Conservation (phyloP, 2,113 vertebrate genomes). For the Ranitomeya imitator region DNA sequence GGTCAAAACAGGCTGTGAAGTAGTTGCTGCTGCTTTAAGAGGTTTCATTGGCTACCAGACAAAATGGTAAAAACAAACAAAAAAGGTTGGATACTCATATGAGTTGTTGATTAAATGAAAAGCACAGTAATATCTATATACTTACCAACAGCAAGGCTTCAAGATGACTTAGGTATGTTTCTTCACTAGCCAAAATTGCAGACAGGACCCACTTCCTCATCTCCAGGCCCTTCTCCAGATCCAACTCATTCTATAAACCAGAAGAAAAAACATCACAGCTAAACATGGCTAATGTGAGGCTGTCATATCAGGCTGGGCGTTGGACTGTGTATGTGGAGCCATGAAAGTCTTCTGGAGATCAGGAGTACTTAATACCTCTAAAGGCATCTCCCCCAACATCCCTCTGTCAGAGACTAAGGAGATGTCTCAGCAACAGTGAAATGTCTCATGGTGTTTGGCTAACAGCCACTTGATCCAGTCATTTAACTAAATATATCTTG, state of each 20-base stretch:
- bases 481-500: no score
- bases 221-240: conserved; percentile 95
- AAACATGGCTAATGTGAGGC: not conserved
- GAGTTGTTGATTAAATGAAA: no score
- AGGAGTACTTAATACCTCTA: no score
- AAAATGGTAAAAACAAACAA: not conserved
- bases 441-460: no score
- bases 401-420: no score
- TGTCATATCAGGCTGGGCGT: not conserved
- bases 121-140: not conserved
- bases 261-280: not conserved
- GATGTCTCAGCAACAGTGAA: no score
- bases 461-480: no score
- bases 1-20: conserved; percentile 92
- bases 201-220: conserved; percentile 98
- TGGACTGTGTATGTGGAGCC: no score
- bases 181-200: conserved; percentile 94
- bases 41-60: conserved; percentile 93
- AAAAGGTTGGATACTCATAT: not conserved
- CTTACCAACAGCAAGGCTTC: conserved; percentile 92
- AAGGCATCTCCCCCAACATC: no score
- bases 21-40: conserved; percentile 93
- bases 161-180: conserved; percentile 93
- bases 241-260: conserved; percentile 83
- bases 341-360: no score